These are phyloP conservation scores for Prochilodus magdalenae DNA, from an alignment of 2,113 vertebrate genomes.

Conservation along the genomic window DNA sequence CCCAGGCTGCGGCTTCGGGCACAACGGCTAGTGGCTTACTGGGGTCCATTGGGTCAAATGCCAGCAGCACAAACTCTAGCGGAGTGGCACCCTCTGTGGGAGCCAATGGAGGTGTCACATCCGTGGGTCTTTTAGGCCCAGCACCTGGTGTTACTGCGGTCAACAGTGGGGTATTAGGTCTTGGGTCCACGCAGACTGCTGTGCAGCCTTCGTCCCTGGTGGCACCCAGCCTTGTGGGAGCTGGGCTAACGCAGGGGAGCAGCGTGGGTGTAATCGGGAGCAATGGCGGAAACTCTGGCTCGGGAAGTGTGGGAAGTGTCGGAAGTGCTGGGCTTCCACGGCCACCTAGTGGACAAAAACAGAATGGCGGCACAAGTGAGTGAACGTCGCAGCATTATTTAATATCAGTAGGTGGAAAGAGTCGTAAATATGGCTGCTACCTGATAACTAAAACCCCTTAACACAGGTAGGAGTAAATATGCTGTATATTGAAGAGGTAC, in stretches of 20 bases:
- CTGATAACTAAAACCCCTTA: too few relatives aligned
- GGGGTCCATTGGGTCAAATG: constrained; percentile 47
- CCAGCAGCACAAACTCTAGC: constrained; percentile 51
- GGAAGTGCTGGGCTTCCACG: constrained; percentile 70
- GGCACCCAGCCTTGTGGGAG: constrained; percentile 57
- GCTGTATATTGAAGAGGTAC: too few relatives aligned
- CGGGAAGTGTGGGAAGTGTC: constrained; percentile 45
- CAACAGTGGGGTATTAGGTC: constrained; percentile 61
- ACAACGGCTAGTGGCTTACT: constrained; percentile 57
- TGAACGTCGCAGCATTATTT: background rate
- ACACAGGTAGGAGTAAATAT: too few relatives aligned
- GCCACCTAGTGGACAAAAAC: constrained; percentile 84
- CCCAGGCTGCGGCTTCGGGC: constrained; percentile 80
- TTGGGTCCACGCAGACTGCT: constrained; percentile 59
- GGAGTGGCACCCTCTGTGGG: constrained; percentile 55
- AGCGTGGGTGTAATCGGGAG: constrained; percentile 72
- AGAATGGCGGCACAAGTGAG: constrained; percentile 88
- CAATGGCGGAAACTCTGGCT: constrained; percentile 62
- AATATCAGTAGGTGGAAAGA: background rate
- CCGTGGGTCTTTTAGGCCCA: constrained; percentile 63
- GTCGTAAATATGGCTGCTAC: background rate
- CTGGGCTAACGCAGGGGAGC: constrained; percentile 61
- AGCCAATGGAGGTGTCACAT: constrained; percentile 60
- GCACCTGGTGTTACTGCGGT: constrained; percentile 44
- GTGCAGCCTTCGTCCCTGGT: constrained; percentile 62